Conservation (phyloP, 2,113 vertebrate genomes). For the Rana temporaria region DNA sequence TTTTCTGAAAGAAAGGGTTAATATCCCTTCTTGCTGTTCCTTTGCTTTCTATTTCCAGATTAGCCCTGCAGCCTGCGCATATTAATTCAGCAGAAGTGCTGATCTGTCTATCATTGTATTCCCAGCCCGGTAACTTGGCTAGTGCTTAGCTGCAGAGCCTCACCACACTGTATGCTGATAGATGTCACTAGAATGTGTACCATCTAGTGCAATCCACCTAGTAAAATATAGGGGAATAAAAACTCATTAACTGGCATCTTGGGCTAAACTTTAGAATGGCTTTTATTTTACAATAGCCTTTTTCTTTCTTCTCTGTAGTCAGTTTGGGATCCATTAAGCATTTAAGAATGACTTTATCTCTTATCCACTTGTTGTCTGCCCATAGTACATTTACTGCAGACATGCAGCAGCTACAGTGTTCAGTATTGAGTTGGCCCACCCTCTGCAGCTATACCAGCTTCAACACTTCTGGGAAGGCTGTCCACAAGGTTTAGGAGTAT, state of each 20-base stretch:
- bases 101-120: slow-evolving; percentile 50
- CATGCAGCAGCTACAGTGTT: too few species aligned
- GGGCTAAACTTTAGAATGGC: not conserved
- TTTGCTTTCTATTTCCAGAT: slow-evolving; percentile 50
- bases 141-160: slow-evolving; percentile 4
- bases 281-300: not conserved
- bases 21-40: not conserved
- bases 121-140: slow-evolving; percentile 47
- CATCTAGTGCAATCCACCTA: not conserved
- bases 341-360: too few species aligned
- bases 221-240: not conserved
- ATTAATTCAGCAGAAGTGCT: slow-evolving; percentile 55
- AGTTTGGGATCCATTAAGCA: too few species aligned
- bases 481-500: too few species aligned
- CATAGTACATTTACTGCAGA: too few species aligned
- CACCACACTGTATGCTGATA: not conserved
- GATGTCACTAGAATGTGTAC: slow-evolving; percentile 27
- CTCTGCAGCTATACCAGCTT: too few species aligned
- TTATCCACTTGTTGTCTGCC: too few species aligned
- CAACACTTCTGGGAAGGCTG: too few species aligned
- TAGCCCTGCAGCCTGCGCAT: slow-evolving; percentile 50
- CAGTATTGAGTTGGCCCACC: too few species aligned
- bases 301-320: too few species aligned
- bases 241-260: not conserved
- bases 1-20: slow-evolving; percentile 9